Percentiles rank a stretch among this genome's conserved stretches.
phyloP scores from a whole-genome alignment of 37 sponge, comb jelly and placozoan genomes.

The Aplysina aerophoba region DNA sequence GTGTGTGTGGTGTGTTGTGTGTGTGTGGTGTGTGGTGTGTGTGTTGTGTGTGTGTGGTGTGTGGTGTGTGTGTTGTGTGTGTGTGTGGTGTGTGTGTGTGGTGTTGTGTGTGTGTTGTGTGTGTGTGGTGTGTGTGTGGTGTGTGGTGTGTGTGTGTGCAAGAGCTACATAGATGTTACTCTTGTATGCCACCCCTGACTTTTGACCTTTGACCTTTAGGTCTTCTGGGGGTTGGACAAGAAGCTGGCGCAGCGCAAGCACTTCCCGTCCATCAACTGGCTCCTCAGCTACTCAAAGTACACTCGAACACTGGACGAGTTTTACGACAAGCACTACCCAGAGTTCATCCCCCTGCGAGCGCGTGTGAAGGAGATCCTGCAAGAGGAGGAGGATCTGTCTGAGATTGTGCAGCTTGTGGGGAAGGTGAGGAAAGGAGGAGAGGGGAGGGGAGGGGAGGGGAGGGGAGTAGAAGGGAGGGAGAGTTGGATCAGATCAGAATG shows the following conservation, averaged over 20 bases:
- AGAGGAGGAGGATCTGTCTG: constrained; percentile 97
- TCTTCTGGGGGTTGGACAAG: constrained; percentile 99
- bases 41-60: background rate
- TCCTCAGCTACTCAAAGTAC: constrained; percentile 94
- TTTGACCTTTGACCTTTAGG: constrained; percentile 49
- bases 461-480: too few species aligned
- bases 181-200: background rate
- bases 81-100: background rate
- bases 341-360: constrained; percentile 89
- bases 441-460: too few species aligned
- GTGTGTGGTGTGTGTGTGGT: background rate
- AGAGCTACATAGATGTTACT: too few species aligned
- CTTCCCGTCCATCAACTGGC: constrained; percentile 98
- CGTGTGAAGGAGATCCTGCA: constrained; percentile 96
- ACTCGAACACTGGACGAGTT: constrained; percentile 92
- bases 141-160: background rate
- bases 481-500: too few species aligned
- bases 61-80: background rate
- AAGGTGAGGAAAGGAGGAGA: constrained; percentile 52
- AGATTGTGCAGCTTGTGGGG: constrained; percentile 98
- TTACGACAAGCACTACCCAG: constrained; percentile 94
- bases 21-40: background rate
- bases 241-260: constrained; percentile 98
- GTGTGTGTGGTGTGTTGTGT: background rate
- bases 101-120: background rate